Conservation (phyloP, 2,888 invertebrate species). For the Ommatoiulus sabulosus region DNA sequence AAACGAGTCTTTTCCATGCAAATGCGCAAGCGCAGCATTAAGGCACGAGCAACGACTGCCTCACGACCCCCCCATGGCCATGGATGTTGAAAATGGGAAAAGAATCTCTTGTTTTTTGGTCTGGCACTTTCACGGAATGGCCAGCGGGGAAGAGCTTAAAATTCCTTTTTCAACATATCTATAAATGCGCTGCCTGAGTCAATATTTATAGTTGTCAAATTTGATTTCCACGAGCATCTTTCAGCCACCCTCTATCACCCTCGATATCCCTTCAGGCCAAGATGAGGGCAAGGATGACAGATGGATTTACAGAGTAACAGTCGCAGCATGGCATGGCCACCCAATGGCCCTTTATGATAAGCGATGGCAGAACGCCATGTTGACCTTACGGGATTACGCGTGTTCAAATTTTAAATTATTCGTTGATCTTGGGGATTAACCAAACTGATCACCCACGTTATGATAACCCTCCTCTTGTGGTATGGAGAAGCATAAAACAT, state of each 20-base stretch:
- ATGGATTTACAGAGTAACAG: conserved; percentile 2
- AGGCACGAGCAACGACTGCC: not conserved
- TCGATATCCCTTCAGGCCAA: not conserved
- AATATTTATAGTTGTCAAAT: conserved; percentile 32
- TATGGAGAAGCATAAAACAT: no score
- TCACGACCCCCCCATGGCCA: conserved; percentile 4
- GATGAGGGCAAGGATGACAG: conserved; percentile 23
- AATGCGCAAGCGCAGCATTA: conserved; percentile 9
- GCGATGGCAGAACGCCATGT: not conserved
- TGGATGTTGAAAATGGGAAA: conserved; percentile 4
- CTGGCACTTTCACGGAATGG: not conserved
- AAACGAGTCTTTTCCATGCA: conserved; percentile 37
- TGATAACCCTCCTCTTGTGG: no score
- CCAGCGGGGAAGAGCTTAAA: conserved; percentile 32
- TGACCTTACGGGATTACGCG: conserved; percentile 2
- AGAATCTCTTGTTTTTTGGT: not conserved
- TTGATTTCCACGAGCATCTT: conserved; percentile 28
- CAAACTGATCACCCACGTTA: not conserved
- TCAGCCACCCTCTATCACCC: conserved; percentile 30
- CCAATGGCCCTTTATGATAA: not conserved
- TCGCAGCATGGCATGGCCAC: not conserved
- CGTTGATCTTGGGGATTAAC: not conserved
- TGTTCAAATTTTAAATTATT: conserved; percentile 14
- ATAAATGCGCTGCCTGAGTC: not conserved
- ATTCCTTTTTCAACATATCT: conserved; percentile 2